phyloP scores from a whole-genome alignment of 2,113 vertebrate genomes.

The Vimba vimba region DNA sequence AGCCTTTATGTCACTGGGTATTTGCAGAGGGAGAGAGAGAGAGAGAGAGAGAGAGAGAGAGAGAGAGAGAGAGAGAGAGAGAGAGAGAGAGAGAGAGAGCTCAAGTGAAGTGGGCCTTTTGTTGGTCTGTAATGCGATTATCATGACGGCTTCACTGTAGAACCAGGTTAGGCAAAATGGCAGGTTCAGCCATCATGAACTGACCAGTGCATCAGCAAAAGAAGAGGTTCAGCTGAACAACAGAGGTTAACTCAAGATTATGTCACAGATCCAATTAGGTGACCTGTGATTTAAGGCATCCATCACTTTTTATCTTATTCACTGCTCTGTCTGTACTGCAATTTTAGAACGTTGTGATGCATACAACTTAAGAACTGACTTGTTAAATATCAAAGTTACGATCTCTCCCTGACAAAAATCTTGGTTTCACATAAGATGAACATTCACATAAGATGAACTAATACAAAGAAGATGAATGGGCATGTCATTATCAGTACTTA shows the following conservation, averaged over 20 bases:
- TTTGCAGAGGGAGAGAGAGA: neutral
- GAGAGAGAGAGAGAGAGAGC: neutral
- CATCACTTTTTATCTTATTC: neutral
- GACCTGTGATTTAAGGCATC: neutral
- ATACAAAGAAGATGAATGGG: neutral
- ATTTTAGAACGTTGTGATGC: neutral
- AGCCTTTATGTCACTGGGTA: neutral
- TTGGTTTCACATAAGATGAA: neutral
- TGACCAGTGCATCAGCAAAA: neutral
- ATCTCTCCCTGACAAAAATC: neutral
- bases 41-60: neutral
- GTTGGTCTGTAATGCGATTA: constrained; percentile 24
- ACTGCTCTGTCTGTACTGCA: neutral
- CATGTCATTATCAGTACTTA: neutral
- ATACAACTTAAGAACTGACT: neutral
- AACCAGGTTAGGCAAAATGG: neutral
- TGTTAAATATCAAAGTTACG: neutral
- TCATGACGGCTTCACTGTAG: constrained; percentile 6
- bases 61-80: neutral
- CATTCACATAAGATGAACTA: neutral
- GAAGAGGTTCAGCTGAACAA: neutral
- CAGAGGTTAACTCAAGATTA: neutral
- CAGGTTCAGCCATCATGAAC: neutral
- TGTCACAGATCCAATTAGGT: neutral
- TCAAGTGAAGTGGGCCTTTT: constrained; percentile 28